Conservation (phyloP, 2,113 vertebrate species). For the Geococcyx californianus region DNA sequence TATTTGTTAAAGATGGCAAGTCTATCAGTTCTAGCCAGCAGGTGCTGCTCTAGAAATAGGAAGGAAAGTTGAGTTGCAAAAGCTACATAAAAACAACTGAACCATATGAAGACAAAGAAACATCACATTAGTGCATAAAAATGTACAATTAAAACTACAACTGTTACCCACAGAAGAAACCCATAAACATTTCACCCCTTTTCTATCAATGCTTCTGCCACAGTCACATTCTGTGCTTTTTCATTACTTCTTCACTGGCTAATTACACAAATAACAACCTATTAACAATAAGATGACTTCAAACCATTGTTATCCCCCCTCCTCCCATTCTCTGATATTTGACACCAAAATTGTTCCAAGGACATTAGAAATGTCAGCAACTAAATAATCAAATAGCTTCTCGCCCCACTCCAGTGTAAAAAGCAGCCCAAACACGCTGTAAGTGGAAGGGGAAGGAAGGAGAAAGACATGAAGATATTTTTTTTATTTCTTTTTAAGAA, state of each 20-base stretch:
- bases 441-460: not conserved
- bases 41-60: slow-evolving; percentile 60
- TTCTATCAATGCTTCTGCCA: not conserved
- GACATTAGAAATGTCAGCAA: not conserved
- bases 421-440: not conserved
- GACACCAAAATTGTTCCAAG: not conserved
- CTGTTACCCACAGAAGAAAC: not conserved
- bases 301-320: not conserved
- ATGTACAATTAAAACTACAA: not conserved
- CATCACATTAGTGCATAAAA: not conserved
- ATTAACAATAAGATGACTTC: not conserved
- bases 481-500: not conserved
- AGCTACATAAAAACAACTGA: not conserved
- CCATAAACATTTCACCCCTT: not conserved
- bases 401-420: not conserved
- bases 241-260: not conserved
- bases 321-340: not conserved
- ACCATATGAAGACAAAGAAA: slow-evolving; percentile 11
- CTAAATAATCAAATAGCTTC: not conserved
- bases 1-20: not conserved
- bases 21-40: slow-evolving; percentile 44
- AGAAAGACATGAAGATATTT: not conserved
- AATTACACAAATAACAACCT: not conserved
- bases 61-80: not conserved
- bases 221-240: not conserved